Base-by-base conservation (phyloP, 2,888 invertebrate genomes). In the Ypsolopha sequella region DNA sequence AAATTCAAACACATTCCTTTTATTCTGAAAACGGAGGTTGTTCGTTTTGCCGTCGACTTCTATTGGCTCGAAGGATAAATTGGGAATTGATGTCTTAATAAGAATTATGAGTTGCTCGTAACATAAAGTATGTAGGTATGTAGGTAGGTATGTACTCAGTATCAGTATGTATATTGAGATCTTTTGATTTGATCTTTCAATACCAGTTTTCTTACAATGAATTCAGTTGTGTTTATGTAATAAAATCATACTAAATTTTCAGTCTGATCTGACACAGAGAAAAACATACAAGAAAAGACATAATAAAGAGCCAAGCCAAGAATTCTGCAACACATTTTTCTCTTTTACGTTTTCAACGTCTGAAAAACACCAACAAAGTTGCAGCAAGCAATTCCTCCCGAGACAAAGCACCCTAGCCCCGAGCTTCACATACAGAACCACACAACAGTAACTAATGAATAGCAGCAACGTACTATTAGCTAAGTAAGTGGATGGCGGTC, bases 401-500 rank as follows among this genome's bases (percentile, higher is more conserved):
- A 10, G 14, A 6, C 43, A 43, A 41, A 14, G 24, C 24, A 24
- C 13, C 43, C 14, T 43, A 13, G 14, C 14, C 4, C 8, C 14
- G n/a, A 9, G 43, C 24, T 24, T 24, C 24, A 24, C 24, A 24
- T 24, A 24, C 9, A 10, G 39, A 34, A 46, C 46, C 33, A 13
- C 13, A 9, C 49, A 36, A 41, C 49, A 24, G 24, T 24, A 43
- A 13, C 50, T 45, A 45, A 51, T 51, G 51, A 51, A 51, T 51
- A 36, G 41, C 50, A 39, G 48, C 55, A 59, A 24, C 52, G 60
- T 63, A 73, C 73, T 71, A 78, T 80, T 79, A 77, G 75, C 79
- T 79, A 80, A 81, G 80, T 79, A 81, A 82, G 76, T 81, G 77
- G 79, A 75, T 79, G 77, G 79, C 76, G 82, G 85, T 85, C 85